Percentiles rank a stretch among this genome's conserved stretches.
Evolutionary conservation across 2,113 vertebrate genomes (phyloP).

Genomic region (Gnathonemus longibarbis): DNA sequence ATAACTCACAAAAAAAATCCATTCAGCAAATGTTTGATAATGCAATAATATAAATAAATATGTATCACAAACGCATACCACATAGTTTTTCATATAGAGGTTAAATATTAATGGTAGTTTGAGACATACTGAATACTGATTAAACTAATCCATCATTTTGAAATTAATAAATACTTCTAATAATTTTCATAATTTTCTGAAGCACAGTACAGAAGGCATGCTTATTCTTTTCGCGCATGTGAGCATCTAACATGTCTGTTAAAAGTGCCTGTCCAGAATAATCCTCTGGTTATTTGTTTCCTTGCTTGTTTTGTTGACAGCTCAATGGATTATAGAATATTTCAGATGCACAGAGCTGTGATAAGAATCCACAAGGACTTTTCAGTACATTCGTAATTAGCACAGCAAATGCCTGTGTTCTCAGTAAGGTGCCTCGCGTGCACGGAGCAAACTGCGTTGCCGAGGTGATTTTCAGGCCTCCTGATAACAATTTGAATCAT

Average conservation of each 20-base stretch:
- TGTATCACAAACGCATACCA: background rate
- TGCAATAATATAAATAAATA: conserved; percentile 19
- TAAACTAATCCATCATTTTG: background rate
- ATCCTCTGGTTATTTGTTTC: background rate
- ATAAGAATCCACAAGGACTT: background rate
- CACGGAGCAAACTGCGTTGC: background rate
- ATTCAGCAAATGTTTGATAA: conserved; percentile 11
- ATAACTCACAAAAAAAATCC: background rate
- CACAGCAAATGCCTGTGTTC: background rate
- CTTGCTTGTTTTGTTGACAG: background rate
- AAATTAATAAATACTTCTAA: background rate
- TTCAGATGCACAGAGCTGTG: background rate
- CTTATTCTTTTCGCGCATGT: background rate
- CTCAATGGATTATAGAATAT: background rate
- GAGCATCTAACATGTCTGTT: background rate
- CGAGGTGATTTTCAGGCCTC: background rate
- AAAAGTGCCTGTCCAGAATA: conserved; percentile 10
- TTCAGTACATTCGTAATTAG: background rate
- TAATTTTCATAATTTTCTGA: background rate
- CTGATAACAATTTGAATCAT: background rate
- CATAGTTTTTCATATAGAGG: background rate
- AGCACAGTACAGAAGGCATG: conserved; percentile 8
- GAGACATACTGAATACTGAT: background rate
- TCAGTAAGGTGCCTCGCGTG: background rate
- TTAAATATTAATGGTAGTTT: background rate